These are phyloP conservation scores for Ischnura elegans DNA, from an alignment of 2,888 invertebrate genomes.

Conservation along the genomic window DNA sequence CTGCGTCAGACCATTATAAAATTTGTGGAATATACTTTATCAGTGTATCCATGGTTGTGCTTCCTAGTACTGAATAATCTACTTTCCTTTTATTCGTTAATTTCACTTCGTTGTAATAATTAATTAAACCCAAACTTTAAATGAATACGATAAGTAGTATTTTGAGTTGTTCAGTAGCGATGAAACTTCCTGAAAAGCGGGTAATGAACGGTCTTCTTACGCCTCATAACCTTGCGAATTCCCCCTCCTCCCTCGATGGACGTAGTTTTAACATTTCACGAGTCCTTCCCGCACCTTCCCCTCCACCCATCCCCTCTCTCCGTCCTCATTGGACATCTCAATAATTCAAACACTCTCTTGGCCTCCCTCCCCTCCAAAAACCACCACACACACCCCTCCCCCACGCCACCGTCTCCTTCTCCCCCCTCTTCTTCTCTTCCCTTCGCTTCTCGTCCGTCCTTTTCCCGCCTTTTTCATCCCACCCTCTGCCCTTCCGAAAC, in stretches of 20 bases:
- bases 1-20: no score
- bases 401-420: not conserved
- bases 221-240: not conserved
- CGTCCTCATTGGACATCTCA: constrained; percentile 9
- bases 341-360: constrained; percentile 12
- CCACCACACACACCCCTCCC: not conserved
- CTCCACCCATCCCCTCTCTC: not conserved
- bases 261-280: not conserved
- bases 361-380: not conserved
- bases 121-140: no score
- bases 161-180: no score
- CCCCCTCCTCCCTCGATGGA: not conserved
- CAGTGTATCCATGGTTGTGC: no score
- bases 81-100: no score
- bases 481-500: not conserved
- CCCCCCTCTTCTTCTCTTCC: not conserved
- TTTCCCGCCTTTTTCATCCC: not conserved
- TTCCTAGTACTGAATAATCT: no score
- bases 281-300: not conserved
- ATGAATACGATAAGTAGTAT: no score
- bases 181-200: no score
- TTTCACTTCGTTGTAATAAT: no score
- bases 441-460: not conserved
- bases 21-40: no score
- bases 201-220: constrained; percentile 18